A percentile compares a stretch with the other conserved stretches of the same genome.
These are phyloP conservation scores for Erebia palarica DNA, from an alignment of 2,888 invertebrate species.

Conservation along the genomic window DNA sequence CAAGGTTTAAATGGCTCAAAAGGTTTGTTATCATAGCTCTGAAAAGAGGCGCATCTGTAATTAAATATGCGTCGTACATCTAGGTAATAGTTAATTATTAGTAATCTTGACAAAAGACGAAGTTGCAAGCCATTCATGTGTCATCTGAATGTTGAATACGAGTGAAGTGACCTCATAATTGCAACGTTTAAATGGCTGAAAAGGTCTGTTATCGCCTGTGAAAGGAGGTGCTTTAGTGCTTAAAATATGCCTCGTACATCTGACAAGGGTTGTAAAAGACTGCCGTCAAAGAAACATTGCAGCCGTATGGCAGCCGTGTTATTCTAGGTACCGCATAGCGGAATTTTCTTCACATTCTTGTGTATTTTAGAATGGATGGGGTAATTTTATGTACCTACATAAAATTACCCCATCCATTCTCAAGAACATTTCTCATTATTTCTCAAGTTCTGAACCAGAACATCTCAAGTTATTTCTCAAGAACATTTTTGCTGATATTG, in stretches of 20 bases:
- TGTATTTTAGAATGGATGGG: not conserved
- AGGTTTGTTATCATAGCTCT: conserved; percentile 39
- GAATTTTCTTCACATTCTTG: not conserved
- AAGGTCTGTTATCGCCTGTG: conserved; percentile 39
- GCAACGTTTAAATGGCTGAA: conserved; percentile 37
- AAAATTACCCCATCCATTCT: too few species aligned
- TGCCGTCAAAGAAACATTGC: conserved; percentile 3
- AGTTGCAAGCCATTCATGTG: not conserved
- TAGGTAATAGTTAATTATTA: too few species aligned
- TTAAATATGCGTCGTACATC: conserved; percentile 33
- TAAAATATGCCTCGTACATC: conserved; percentile 33
- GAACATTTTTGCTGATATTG: not conserved
- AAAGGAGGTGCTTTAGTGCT: conserved; percentile 30
- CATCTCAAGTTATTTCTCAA: not conserved
- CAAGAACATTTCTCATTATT: too few species aligned
- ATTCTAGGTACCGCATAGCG: not conserved
- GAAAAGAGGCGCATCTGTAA: conserved; percentile 31
- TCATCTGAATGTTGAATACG: conserved; percentile 30
- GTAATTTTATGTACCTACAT: not conserved
- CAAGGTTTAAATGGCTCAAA: conserved; percentile 38
- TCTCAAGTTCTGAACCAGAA: too few species aligned
- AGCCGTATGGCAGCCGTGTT: conserved; percentile 1
- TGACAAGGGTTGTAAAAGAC: conserved; percentile 9
- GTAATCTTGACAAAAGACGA: too few species aligned
- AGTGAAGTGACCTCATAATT: conserved; percentile 39